A percentile compares a stretch with the other conserved stretches of the same genome.
These are phyloP conservation scores for Platysternon megacephalum DNA, from an alignment of 2,113 vertebrate species.

Conservation along the genomic window DNA sequence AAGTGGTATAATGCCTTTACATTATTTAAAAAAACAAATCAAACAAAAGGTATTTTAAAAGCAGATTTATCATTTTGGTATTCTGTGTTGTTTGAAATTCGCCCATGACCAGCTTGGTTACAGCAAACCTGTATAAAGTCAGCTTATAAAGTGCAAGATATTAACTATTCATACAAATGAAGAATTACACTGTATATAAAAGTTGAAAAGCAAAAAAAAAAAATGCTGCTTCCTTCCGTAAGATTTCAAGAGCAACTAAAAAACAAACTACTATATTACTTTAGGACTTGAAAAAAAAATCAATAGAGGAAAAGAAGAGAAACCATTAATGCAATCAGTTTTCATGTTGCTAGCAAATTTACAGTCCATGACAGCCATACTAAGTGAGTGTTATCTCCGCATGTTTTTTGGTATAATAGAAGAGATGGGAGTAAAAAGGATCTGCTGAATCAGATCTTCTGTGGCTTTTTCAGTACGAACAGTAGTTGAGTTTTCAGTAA, in stretches of 20 bases:
- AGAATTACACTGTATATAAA: not conserved
- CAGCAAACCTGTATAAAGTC: not conserved
- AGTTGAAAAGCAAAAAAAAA: not conserved
- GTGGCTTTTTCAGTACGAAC: constrained; percentile 52
- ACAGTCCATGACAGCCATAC: not conserved
- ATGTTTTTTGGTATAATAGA: constrained; percentile 24
- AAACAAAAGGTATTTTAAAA: not conserved
- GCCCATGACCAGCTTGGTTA: not conserved
- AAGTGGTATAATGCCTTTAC: not conserved
- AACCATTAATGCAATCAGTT: constrained; percentile 19
- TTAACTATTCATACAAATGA: not conserved
- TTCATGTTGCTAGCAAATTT: constrained; percentile 10
- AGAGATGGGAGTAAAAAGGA: constrained; percentile 39
- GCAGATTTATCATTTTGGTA: not conserved
- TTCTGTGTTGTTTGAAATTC: not conserved
- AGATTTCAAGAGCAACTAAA: not conserved
- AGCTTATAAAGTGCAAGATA: not conserved
- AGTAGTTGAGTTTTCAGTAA: constrained; percentile 68
- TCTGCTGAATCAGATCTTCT: constrained; percentile 65
- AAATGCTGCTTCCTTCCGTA: not conserved
- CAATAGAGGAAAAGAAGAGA: constrained; percentile 22
- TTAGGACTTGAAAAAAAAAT: constrained; percentile 37
- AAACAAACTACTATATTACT: not conserved
- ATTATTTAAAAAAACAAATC: too few species aligned
- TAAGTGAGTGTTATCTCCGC: constrained; percentile 42